Evolutionary conservation across 1,140 invertebrate species (phyloP), one percentile per base, ranked within the genome.

Genomic region (Dinothrombium tinctorium): DNA sequence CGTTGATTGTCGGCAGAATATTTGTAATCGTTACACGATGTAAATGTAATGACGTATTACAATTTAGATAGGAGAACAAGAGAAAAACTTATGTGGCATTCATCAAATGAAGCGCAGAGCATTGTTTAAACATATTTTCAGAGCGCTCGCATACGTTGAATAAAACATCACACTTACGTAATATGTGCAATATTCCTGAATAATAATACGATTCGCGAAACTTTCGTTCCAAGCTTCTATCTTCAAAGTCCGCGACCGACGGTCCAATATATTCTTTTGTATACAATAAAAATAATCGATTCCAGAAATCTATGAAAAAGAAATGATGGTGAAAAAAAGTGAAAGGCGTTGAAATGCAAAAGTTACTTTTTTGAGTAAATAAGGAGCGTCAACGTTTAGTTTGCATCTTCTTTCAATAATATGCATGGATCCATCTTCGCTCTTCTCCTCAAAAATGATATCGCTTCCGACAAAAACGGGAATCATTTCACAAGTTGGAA

Each of bases 191-290:
- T 76, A 76, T 67, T 95, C 87, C 44, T 83, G 65, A 50, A 95
- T 80, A 33, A 69, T 69, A 21, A 95, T 74, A 51, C 83, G 69
- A 25, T 67, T 66, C 4, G 78, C 64, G 60, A 94, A 95, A 50
- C 76, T 86, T 59, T 95, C 87, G 58, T 95, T 95, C 41, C 71
- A 75, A 14, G 86, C 86, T 63, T 89, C 81, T 53, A 95, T 95
- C 57, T 75, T 72, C 32, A 95, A 64, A 29, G 73, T 73, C 47
- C 80, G 69, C 41, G 68, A 71, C 40, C 72, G 63, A 43, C 75
- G 63, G 59, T 94, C 76, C 46, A 92, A 61, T 44, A 72, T 68
- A 60, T 95, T 95, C 57, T 74, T 82, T 62, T 95, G 89, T 49
- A 83, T 74, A 60, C 94, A 95, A 56, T 73, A 79, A 20, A 92